A percentile compares a stretch with the other conserved stretches of the same genome.
Evolutionary conservation across 2,797 vertebrate genomes (phyloP).

Genomic region (Phataginus tricuspis): DNA sequence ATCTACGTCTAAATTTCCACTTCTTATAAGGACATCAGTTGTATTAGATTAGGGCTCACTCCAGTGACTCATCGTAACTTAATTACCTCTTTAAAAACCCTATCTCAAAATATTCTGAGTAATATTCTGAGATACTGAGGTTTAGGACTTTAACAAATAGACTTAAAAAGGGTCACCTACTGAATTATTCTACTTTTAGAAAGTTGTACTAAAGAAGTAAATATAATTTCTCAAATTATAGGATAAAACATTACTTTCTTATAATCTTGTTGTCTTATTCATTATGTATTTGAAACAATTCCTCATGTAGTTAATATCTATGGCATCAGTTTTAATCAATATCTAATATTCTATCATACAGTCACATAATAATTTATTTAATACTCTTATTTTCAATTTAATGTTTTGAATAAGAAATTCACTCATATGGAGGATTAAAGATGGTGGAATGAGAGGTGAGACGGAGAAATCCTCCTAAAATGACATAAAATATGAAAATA

Average conservation of each 20-base stretch:
- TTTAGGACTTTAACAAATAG: neutral
- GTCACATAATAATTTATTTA: slow-evolving; percentile 22
- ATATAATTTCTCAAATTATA: slow-evolving; percentile 4
- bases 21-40: neutral
- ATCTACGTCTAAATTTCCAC: neutral
- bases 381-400: slow-evolving; percentile 28
- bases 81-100: slow-evolving; percentile 7
- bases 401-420: slow-evolving; percentile 23
- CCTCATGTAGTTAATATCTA: neutral
- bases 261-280: slow-evolving; percentile 2
- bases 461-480: too few relatives aligned
- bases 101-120: neutral
- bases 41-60: neutral
- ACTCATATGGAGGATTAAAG: slow-evolving; percentile 35
- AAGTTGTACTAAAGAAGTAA: slow-evolving; percentile 28
- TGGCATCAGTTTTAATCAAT: slow-evolving; percentile 22
- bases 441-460: too few relatives aligned
- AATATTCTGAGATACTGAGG: neutral
- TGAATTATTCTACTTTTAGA: slow-evolving; percentile 16
- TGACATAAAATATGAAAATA: too few relatives aligned
- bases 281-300: slow-evolving; percentile 18
- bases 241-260: neutral
- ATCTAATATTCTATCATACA: neutral
- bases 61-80: neutral
- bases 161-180: neutral